Percentiles rank a stretch among this genome's conserved stretches.
phyloP scores from a whole-genome alignment of 2,113 vertebrate species.

The Ammospiza caudacuta region DNA sequence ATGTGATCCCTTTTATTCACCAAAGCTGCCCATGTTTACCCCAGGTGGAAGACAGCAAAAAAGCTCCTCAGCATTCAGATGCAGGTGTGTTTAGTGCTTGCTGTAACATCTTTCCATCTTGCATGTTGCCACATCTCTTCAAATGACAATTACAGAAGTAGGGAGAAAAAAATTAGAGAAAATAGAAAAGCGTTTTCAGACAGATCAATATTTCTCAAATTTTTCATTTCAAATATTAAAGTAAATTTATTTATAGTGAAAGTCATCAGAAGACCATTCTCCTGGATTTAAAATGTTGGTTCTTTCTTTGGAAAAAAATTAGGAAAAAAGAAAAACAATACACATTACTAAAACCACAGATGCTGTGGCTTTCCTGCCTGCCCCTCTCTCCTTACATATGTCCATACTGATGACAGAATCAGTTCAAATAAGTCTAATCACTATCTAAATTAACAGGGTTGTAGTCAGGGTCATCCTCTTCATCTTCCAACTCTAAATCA shows the following conservation, averaged over 20 bases:
- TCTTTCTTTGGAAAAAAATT: conserved; percentile 39
- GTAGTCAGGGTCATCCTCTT: conserved; percentile 93
- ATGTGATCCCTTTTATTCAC: conserved; percentile 31
- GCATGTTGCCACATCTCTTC: neutral
- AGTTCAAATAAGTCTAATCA: conserved; percentile 76
- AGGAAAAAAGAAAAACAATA: conserved; percentile 22
- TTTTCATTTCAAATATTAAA: conserved; percentile 61
- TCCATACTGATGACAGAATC: conserved; percentile 23
- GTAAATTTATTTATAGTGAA: conserved; percentile 77
- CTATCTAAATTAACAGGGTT: conserved; percentile 88
- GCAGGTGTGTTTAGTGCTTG: neutral
- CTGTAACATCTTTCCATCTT: neutral
- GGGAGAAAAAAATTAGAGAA: neutral
- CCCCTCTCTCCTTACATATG: neutral
- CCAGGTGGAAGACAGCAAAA: conserved; percentile 1
- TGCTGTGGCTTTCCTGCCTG: conserved; percentile 71
- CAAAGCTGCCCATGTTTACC: neutral
- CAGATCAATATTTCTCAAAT: neutral
- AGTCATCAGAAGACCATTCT: conserved; percentile 77
- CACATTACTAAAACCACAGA: conserved; percentile 74
- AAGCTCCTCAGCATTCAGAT: neutral
- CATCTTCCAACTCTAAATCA: conserved; percentile 91
- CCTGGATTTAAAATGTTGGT: conserved; percentile 65
- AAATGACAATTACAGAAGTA: neutral
- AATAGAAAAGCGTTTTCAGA: neutral